phyloP scores from a whole-genome alignment of 2,797 vertebrate genomes.

The Tadarida brasiliensis region DNA sequence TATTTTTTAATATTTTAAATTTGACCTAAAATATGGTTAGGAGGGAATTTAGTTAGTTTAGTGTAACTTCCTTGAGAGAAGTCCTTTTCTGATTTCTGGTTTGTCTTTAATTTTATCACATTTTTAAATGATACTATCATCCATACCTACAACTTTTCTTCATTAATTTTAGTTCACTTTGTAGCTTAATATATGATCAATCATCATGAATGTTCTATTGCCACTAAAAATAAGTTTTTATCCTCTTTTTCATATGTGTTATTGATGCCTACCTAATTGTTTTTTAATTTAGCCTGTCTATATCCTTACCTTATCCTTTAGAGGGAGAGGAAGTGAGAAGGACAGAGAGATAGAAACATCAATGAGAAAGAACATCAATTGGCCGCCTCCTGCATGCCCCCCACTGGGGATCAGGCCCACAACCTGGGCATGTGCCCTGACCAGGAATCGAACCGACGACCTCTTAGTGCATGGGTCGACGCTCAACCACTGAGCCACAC shows the following conservation, averaged over 20 bases:
- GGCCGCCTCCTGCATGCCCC: too few species aligned
- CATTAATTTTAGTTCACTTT: neutral
- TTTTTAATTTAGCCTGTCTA: neutral
- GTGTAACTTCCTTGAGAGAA: neutral
- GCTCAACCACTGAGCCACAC: too few species aligned
- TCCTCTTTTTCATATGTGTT: neutral
- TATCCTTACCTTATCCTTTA: neutral
- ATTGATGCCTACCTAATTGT: neutral
- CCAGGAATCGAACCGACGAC: too few species aligned
- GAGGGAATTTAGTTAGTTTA: neutral
- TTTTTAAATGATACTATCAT: neutral
- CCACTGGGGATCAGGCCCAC: too few species aligned
- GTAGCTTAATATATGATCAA: neutral
- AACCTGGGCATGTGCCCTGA: too few species aligned
- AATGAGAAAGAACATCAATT: too few species aligned
- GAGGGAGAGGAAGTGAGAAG: too few species aligned
- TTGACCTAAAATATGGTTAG: neutral
- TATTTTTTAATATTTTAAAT: neutral
- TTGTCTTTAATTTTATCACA: neutral
- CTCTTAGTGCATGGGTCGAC: too few species aligned
- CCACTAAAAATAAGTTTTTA: neutral
- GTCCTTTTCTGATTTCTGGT: neutral
- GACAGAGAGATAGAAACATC: too few species aligned
- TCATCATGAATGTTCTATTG: neutral
- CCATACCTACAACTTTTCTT: neutral